Evolutionary conservation across 2,113 vertebrate species (phyloP), one percentile per base, ranked within the genome.

Genomic region (Hippolais icterina): DNA sequence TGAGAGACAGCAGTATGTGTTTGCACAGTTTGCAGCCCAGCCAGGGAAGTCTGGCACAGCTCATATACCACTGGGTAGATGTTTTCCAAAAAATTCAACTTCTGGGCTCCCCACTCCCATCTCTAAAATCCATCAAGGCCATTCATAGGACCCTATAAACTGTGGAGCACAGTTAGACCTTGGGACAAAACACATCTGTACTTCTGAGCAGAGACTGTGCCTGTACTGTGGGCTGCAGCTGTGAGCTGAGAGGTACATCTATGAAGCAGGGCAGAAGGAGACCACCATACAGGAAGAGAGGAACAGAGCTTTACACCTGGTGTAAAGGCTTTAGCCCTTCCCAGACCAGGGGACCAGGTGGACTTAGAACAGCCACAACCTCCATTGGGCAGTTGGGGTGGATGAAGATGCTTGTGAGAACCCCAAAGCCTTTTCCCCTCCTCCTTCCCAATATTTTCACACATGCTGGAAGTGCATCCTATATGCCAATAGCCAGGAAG

Each of bases 41-140:
- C 57, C 87, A 90, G 53, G 13, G 52, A 94, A 91, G 65, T 33
- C 46, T 85, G 78, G 82, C 82, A 83, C 49, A 79, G 65, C 33
- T 66, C 68, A 71, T 27, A n/a, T 78, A 86, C 39, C 17, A 52
- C 47, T 16, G 18, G 18, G 9, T 28, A 90, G 39, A 89, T 23
- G 42, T 39, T 93, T 94, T 96, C 66, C 2, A 63, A 85, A 92
- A 81, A 74, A n/a, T 60, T 31, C 29, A 61, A 31, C 12, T 83
- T 63, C 54, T 3, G 2, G 25, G n/a, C 63, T 71, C 9, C 14
- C 28, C 25, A 11, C 28, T 80, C 31, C 53, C 9, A 5, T 17
- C 49, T 71, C 65, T 69, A 35, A 87, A 87, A 76, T 47, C 24
- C 75, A 81, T 65, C 68, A 89, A 88, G 47, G 42, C 29, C 21